Evolutionary conservation across 1,140 invertebrate genomes (phyloP).

Genomic region (Vanessa atalanta): DNA sequence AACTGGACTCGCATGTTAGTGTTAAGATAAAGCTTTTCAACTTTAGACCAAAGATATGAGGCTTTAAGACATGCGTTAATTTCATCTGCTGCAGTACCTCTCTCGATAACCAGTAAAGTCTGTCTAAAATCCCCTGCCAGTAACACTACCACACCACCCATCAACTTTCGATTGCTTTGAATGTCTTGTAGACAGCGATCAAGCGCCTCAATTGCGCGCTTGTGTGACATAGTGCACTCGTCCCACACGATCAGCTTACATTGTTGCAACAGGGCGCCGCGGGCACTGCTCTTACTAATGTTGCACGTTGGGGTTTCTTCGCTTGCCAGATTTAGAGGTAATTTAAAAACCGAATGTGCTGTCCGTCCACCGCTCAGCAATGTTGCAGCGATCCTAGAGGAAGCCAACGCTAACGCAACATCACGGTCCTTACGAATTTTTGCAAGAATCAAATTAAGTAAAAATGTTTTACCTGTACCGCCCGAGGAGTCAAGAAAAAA

Average conservation of each 20-base stretch:
- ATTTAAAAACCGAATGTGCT: too few species aligned
- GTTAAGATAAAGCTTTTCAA: slow-evolving; percentile 26
- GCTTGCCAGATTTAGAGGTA: background rate
- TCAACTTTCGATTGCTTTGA: slow-evolving; percentile 27
- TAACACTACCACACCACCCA: slow-evolving; percentile 45
- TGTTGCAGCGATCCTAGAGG: too few species aligned
- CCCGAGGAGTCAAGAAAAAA: too few species aligned
- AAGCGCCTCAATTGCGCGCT: slow-evolving; percentile 59
- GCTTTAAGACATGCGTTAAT: slow-evolving; percentile 63
- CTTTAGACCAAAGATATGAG: slow-evolving; percentile 51
- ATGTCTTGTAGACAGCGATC: slow-evolving; percentile 61
- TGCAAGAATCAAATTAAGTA: too few species aligned
- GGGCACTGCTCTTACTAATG: slow-evolving; percentile 42
- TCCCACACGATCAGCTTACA: slow-evolving; percentile 66
- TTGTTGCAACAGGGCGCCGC: slow-evolving; percentile 43
- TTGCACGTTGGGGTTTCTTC: slow-evolving; percentile 45
- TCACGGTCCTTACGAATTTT: too few species aligned
- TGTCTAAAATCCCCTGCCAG: slow-evolving; percentile 78
- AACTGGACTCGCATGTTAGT: slow-evolving; percentile 19
- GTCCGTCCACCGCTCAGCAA: too few species aligned
- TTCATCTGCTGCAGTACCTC: slow-evolving; percentile 72
- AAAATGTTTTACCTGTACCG: too few species aligned
- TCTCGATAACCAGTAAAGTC: slow-evolving; percentile 73
- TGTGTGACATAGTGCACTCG: slow-evolving; percentile 34
- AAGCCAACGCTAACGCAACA: too few species aligned